Percentiles rank a stretch among this genome's conserved stretches.
These are phyloP conservation scores for Drosophila histrio DNA, from an alignment of 2,888 invertebrate genomes.

Conservation along the genomic window DNA sequence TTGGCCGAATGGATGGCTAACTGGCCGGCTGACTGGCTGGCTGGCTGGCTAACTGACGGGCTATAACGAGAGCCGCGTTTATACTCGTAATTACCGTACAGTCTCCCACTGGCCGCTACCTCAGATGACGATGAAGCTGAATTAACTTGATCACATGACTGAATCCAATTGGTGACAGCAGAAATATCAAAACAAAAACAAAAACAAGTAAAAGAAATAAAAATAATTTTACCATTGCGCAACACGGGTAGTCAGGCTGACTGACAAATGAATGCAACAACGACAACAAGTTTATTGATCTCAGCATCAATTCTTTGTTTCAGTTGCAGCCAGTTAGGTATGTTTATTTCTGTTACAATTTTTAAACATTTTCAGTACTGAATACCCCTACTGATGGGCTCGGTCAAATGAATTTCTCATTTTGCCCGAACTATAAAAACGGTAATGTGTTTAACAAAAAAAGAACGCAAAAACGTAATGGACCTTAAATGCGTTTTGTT, in stretches of 20 bases:
- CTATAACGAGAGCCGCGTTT: constrained; percentile 1
- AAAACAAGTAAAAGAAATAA: neutral
- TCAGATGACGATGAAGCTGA: constrained; percentile 36
- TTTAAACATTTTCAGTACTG: constrained; percentile 1
- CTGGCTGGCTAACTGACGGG: neutral
- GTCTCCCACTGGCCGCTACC: neutral
- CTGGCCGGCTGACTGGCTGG: neutral
- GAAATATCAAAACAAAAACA: constrained; percentile 15
- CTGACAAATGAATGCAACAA: constrained; percentile 31
- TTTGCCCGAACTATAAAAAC: constrained; percentile 21
- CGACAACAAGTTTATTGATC: constrained; percentile 29
- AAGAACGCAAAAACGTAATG: constrained; percentile 23
- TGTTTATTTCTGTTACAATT: neutral
- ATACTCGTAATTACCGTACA: constrained; percentile 10
- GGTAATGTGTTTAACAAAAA: constrained; percentile 23
- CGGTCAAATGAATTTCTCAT: constrained; percentile 39
- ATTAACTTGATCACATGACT: constrained; percentile 74
- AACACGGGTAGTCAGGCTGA: constrained; percentile 45
- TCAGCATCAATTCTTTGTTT: constrained; percentile 23
- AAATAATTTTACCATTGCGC: constrained; percentile 45
- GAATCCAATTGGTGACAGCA: constrained; percentile 36
- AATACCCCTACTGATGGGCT: constrained; percentile 31
- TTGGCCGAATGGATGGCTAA: neutral
- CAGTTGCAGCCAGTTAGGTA: neutral
- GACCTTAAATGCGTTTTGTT: constrained; percentile 34